Conservation (phyloP, 1,140 invertebrate genomes). For the Neodiprion virginianus region DNA sequence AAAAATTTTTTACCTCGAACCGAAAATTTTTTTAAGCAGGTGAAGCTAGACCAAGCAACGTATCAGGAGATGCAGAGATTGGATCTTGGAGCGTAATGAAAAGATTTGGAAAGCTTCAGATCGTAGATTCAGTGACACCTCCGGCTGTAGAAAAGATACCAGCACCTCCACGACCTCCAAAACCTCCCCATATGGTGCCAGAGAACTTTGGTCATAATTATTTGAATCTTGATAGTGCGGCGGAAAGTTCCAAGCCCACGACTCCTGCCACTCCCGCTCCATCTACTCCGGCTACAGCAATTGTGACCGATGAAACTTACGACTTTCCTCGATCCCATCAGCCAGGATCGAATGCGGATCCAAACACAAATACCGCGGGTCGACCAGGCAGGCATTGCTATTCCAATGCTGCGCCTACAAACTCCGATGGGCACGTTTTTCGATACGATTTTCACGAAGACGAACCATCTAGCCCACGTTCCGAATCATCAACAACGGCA, state of each 20-base stretch:
- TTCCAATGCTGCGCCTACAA: constrained; percentile 72
- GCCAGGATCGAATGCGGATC: constrained; percentile 49
- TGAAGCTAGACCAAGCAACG: constrained; percentile 59
- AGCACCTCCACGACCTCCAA: constrained; percentile 78
- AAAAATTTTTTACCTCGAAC: no score
- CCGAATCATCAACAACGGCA: constrained; percentile 61
- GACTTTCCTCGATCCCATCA: constrained; percentile 76
- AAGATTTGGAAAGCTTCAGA: constrained; percentile 64
- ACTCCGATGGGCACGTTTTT: constrained; percentile 66
- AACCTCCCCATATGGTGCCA: constrained; percentile 67
- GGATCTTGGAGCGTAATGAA: constrained; percentile 66
- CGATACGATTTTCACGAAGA: constrained; percentile 67
- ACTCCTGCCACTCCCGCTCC: constrained; percentile 52
- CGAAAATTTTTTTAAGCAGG: constrained; percentile 23
- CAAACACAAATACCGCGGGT: constrained; percentile 37
- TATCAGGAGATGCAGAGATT: constrained; percentile 66
- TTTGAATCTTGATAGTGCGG: constrained; percentile 61
- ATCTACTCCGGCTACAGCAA: constrained; percentile 41
- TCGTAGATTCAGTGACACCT: constrained; percentile 48
- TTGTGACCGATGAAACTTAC: constrained; percentile 70
- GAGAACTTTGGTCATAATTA: constrained; percentile 63
- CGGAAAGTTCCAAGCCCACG: constrained; percentile 48
- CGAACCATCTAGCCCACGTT: constrained; percentile 65
- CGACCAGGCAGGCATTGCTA: constrained; percentile 68
- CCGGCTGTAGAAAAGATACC: constrained; percentile 43